Evolutionary conservation across 2,113 vertebrate species (phyloP), one percentile per base, ranked within the genome.

Genomic region (Actinemys pallida): DNA sequence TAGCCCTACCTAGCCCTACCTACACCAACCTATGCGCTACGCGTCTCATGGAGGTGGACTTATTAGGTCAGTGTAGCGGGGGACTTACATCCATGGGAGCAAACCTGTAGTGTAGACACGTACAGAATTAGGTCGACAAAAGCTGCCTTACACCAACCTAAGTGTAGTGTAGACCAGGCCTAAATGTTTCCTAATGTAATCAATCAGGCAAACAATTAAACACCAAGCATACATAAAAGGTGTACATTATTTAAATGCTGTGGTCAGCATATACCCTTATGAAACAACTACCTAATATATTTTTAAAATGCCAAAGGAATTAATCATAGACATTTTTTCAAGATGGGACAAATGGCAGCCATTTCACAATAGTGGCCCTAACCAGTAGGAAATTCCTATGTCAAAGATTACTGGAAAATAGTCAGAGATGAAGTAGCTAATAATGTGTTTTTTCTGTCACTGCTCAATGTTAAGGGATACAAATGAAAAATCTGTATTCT

Each of bases 371-470:
- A 22, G 42, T 0, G 3, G 45, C 35, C 62, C 5, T n/a, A 89
- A n/a, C 39, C 69, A 42, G 5, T 12, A 42, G 10, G 69, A 75
- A 75, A 75, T 25, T 42, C 17, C 10, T 5, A 42, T 20, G 20
- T 75, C 69, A 24, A 75, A 24, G 39, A 75, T 5, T 94, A 17
- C 47, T 80, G 89, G 89, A 87, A 2, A 3, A 62, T 9, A 27
- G 88, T 35, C 10, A 84, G 57, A 0, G 22, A 35, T 35, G 1
- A 25, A 86, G 52, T 2, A 82, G 27, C 7, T 24, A 88, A 59
- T 31, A 62, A 53, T 45, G 92, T 88, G 42, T 47, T 94, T 95
- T 96, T 89, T 83, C 81, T 94, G 17, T 81, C 78, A 81, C 35
- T 69, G 53, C 50, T 8, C 42, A 90, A 84, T 22, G 11, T 80